Evolutionary conservation across 2,888 invertebrate genomes (phyloP).

Genomic region (Tipula helvola): DNA sequence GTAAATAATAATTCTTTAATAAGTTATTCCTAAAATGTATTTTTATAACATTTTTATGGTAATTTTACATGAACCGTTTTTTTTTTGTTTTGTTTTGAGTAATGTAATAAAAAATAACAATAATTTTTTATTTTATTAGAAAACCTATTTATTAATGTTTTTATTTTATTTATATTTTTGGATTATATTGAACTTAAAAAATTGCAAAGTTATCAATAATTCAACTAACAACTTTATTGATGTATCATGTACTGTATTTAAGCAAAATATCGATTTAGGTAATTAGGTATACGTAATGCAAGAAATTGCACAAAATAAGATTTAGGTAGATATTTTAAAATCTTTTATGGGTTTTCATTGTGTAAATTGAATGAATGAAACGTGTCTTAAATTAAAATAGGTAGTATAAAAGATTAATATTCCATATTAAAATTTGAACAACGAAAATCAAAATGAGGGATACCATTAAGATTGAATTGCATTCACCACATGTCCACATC

Average conservation of each 20-base stretch:
- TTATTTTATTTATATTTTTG: background rate
- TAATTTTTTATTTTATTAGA: background rate
- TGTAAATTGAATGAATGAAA: too few species aligned
- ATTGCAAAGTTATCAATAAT: background rate
- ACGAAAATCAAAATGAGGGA: too few species aligned
- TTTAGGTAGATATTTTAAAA: too few species aligned
- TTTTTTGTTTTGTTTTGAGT: background rate
- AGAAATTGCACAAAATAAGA: background rate
- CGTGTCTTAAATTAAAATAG: too few species aligned
- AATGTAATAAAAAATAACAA: background rate
- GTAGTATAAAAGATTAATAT: too few species aligned
- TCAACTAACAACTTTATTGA: background rate
- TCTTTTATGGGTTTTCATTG: too few species aligned
- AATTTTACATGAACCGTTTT: background rate
- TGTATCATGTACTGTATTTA: background rate
- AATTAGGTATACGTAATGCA: background rate
- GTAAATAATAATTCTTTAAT: background rate
- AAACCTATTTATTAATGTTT: background rate
- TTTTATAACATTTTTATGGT: background rate
- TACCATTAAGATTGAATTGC: too few species aligned
- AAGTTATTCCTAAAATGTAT: background rate
- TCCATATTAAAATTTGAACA: too few species aligned
- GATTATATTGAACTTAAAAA: background rate
- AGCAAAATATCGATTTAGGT: background rate
- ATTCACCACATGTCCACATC: too few species aligned